Evolutionary conservation across 1,140 invertebrate species (phyloP).

Genomic region (Drosophila ficusphila): DNA sequence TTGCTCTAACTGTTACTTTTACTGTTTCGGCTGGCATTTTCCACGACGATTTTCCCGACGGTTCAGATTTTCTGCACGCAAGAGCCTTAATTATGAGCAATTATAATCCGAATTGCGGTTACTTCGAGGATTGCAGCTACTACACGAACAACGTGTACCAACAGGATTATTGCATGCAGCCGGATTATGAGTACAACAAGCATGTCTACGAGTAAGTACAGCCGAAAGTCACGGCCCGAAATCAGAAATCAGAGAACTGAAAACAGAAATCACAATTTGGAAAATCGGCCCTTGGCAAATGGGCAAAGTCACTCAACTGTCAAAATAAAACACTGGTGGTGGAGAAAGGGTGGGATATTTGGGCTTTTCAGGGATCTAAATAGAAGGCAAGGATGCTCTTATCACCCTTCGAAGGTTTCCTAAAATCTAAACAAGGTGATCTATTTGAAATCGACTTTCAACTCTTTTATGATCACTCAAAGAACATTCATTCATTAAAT

Average conservation of each 20-base stretch:
- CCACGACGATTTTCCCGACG: conserved; percentile 7
- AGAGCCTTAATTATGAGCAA: conserved; percentile 77
- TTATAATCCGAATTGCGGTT: conserved; percentile 84
- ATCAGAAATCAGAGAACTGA: background rate
- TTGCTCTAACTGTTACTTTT: background rate
- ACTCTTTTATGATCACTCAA: conserved; percentile 13
- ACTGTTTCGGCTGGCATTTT: conserved; percentile 1
- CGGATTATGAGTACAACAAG: conserved; percentile 82
- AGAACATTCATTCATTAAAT: conserved; percentile 30
- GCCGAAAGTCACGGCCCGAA: conserved; percentile 17
- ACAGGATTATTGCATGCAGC: conserved; percentile 83
- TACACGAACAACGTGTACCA: conserved; percentile 79
- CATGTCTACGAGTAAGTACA: conserved; percentile 83
- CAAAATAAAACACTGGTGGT: background rate
- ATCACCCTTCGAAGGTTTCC: too few relatives aligned
- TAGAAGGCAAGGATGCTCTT: too few relatives aligned
- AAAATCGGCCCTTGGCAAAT: conserved; percentile 18
- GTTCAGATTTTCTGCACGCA: conserved; percentile 44
- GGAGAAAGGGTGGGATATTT: background rate
- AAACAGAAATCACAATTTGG: background rate
- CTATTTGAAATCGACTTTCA: too few relatives aligned
- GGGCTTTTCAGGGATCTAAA: background rate
- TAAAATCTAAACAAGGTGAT: too few relatives aligned
- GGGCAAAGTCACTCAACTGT: conserved; percentile 21
- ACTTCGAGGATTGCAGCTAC: conserved; percentile 82